Percentiles rank a stretch among this genome's conserved stretches.
phyloP scores from a whole-genome alignment of 2,797 vertebrate genomes.

The Periparus ater region DNA sequence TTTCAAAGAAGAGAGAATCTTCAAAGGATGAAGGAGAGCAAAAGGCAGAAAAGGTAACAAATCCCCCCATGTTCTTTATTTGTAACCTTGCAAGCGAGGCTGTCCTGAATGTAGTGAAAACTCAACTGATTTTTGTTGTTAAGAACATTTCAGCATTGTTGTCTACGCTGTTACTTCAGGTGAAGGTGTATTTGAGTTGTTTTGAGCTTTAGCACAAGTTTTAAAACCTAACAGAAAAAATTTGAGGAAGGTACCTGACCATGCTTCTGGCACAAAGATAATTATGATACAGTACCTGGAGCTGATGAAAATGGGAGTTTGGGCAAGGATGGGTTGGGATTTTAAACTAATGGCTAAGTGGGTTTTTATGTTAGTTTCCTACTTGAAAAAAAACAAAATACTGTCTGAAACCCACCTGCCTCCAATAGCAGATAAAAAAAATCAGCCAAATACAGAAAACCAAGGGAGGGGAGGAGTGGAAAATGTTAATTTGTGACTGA shows the following conservation, averaged over 20 bases:
- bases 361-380: background rate
- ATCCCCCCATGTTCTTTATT: background rate
- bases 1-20: conserved; percentile 83
- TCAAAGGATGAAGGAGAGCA: conserved; percentile 78
- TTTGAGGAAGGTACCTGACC: accelerated
- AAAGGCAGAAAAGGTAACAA: conserved; percentile 74
- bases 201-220: background rate
- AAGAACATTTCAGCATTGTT: background rate
- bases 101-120: background rate
- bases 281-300: background rate
- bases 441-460: background rate
- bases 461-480: background rate
- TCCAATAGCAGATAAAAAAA: background rate
- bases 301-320: background rate
- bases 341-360: background rate
- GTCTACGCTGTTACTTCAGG: background rate
- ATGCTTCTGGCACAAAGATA: background rate
- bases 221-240: background rate
- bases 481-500: background rate
- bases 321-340: background rate
- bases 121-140: background rate
- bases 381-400: background rate
- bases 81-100: background rate
- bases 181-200: background rate
- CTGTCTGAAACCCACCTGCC: background rate